Evolutionary conservation across 2,797 vertebrate species (phyloP).

Genomic region (Graptemys geographica): DNA sequence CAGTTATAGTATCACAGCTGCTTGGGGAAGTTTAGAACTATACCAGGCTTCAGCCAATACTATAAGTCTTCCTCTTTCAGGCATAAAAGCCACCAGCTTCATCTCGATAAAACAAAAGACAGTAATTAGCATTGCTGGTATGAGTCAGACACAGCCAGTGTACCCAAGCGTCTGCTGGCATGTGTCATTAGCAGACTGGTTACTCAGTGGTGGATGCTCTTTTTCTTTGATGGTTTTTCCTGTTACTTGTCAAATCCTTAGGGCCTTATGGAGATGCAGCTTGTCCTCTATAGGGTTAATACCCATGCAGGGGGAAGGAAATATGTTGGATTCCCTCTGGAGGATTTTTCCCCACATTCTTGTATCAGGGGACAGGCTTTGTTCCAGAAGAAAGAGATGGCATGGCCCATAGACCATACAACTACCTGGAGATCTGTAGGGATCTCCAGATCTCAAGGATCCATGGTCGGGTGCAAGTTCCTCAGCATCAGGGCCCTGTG

Average conservation of each 20-base stretch:
- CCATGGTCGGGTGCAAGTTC: neutral
- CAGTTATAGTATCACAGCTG: neutral
- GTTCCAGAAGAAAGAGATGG: neutral
- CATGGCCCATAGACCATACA: neutral
- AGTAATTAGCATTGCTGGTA: neutral
- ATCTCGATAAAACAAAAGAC: neutral
- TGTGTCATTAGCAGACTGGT: neutral
- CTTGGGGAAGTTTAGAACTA: neutral
- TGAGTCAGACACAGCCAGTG: neutral
- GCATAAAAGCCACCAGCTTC: neutral
- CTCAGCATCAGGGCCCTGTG: neutral
- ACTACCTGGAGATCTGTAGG: neutral
- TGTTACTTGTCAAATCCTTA: neutral
- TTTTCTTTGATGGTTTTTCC: neutral
- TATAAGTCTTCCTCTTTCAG: neutral
- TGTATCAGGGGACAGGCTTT: neutral
- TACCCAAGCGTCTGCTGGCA: neutral
- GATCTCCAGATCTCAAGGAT: neutral
- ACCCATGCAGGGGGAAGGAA: neutral
- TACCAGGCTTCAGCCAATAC: neutral
- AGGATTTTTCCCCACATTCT: neutral
- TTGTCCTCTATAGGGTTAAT: neutral
- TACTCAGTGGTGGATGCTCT: neutral
- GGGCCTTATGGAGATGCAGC: fast-evolving
- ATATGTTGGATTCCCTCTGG: neutral